These are phyloP conservation scores for Origma solitaria DNA, from an alignment of 2,113 vertebrate species.

Conservation along the genomic window DNA sequence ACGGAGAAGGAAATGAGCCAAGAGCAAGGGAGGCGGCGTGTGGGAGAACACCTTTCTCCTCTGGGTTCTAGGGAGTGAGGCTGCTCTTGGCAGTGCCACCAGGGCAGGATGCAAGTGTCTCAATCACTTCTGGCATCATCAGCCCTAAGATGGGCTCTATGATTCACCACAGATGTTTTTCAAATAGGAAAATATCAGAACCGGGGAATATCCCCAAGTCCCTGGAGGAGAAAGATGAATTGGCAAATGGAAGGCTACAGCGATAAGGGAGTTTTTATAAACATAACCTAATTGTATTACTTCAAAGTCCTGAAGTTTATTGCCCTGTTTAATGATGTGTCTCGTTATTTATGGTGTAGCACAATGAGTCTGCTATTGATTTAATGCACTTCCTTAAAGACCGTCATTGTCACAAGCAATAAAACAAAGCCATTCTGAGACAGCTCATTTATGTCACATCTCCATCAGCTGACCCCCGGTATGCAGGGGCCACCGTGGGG, in stretches of 20 bases:
- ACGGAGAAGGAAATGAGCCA: neutral
- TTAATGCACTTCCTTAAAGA: slow-evolving; percentile 81
- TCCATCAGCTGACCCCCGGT: slow-evolving; percentile 23
- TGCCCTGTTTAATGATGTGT: slow-evolving; percentile 79
- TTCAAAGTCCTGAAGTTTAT: slow-evolving; percentile 77
- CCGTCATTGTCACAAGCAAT: slow-evolving; percentile 73
- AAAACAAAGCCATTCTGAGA: slow-evolving; percentile 70
- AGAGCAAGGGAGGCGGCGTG: rapidly evolving
- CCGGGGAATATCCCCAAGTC: neutral
- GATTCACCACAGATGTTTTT: neutral
- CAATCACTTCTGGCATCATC: neutral
- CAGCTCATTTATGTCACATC: slow-evolving; percentile 71
- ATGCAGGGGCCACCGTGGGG: rapidly evolving
- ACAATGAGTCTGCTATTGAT: slow-evolving; percentile 73
- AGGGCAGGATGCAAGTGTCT: neutral
- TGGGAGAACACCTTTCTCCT: neutral
- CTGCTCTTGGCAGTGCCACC: neutral
- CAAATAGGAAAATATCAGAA: neutral
- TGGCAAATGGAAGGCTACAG: slow-evolving; percentile 44
- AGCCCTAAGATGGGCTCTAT: neutral
- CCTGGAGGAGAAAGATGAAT: slow-evolving; percentile 11
- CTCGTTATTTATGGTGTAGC: slow-evolving; percentile 75
- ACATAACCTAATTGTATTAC: slow-evolving; percentile 79
- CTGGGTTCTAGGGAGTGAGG: rapidly evolving
- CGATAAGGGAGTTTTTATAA: slow-evolving; percentile 68